Evolutionary conservation across 2,797 vertebrate genomes (phyloP).

Genomic region (Phrynocephalus vlangalii): DNA sequence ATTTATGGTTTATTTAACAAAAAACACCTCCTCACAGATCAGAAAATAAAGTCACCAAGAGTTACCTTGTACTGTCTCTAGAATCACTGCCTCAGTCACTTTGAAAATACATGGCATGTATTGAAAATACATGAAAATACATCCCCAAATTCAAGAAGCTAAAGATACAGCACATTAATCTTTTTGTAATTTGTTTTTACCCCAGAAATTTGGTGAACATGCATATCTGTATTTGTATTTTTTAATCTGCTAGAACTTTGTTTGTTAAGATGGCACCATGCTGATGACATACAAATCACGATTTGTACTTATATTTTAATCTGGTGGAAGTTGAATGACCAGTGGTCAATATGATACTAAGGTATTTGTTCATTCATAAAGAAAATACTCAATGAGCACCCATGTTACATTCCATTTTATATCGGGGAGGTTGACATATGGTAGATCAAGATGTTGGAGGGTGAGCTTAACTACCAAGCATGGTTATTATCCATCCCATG

Average conservation of each 20-base stretch:
- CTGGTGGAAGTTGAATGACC: too few species aligned
- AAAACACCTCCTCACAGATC: neutral
- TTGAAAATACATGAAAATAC: neutral
- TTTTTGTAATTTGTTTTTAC: too few species aligned
- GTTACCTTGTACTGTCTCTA: neutral
- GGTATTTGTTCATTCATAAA: too few species aligned
- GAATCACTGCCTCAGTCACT: neutral
- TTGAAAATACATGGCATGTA: neutral
- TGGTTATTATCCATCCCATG: neutral
- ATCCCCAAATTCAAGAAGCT: neutral
- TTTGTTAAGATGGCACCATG: too few species aligned
- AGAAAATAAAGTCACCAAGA: neutral
- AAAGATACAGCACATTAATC: too few species aligned
- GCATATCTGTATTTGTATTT: too few species aligned
- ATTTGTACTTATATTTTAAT: too few species aligned
- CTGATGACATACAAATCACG: too few species aligned
- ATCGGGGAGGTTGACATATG: too few species aligned
- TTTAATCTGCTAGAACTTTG: too few species aligned
- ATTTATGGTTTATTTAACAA: neutral
- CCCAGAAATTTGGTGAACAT: too few species aligned
- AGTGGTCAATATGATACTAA: too few species aligned
- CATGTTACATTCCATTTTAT: neutral
- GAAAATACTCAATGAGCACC: neutral
- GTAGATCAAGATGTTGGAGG: neutral
- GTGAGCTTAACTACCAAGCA: neutral